Conservation (phyloP, 2,797 vertebrate genomes). For the Clarias laeviceps region DNA sequence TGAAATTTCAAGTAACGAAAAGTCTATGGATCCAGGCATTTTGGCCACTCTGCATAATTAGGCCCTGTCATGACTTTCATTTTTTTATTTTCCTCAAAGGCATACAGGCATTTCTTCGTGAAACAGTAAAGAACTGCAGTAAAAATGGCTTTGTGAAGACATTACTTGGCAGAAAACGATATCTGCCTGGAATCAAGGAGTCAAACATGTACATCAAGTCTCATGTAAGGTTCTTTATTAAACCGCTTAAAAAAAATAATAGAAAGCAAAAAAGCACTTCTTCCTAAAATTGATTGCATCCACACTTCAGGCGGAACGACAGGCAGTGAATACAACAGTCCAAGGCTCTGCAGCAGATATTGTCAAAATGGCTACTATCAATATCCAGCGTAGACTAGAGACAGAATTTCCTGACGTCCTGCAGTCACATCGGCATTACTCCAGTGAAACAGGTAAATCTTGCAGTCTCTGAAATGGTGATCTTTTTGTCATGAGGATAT, state of each 20-base stretch:
- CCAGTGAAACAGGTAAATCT: constrained; percentile 56
- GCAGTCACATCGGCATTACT: constrained; percentile 82
- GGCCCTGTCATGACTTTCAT: background rate
- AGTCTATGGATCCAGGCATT: no score
- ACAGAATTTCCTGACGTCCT: constrained; percentile 73
- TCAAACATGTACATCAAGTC: constrained; percentile 83
- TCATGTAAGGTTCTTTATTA: constrained; percentile 76
- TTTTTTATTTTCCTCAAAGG: constrained; percentile 76
- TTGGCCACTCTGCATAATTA: background rate
- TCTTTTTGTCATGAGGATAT: background rate
- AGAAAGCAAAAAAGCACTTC: background rate
- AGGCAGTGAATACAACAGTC: constrained; percentile 94
- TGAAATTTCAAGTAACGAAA: no score
- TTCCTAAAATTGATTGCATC: background rate
- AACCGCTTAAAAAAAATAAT: background rate
- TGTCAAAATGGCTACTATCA: constrained; percentile 93
- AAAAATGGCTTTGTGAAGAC: constrained; percentile 91
- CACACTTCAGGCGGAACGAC: constrained; percentile 85
- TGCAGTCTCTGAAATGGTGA: background rate
- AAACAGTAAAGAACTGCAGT: constrained; percentile 87
- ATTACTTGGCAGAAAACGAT: constrained; percentile 89
- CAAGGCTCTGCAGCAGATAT: constrained; percentile 97
- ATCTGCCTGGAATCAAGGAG: constrained; percentile 89
- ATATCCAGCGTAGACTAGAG: constrained; percentile 84
- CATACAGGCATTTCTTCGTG: constrained; percentile 85